A percentile compares a stretch with the other conserved stretches of the same genome.
These are phyloP conservation scores for Alsophila aescularia DNA, from an alignment of 2,888 invertebrate genomes.

Conservation along the genomic window DNA sequence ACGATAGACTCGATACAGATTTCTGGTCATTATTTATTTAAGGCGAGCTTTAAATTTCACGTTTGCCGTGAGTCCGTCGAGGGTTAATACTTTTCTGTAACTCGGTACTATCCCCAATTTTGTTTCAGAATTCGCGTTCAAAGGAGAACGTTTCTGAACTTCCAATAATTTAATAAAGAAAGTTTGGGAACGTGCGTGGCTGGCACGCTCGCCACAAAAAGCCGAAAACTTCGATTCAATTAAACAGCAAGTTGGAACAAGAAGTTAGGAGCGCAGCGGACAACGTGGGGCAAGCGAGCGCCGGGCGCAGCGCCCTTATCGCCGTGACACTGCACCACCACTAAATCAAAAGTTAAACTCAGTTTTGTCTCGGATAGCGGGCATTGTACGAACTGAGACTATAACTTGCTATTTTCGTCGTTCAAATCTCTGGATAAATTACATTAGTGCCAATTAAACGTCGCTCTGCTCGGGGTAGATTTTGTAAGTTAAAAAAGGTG, in stretches of 20 bases:
- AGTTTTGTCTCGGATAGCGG: slow-evolving; percentile 30
- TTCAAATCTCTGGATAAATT: slow-evolving; percentile 23
- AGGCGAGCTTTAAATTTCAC: slow-evolving; percentile 37
- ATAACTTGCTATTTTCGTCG: slow-evolving; percentile 14
- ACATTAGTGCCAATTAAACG: slow-evolving; percentile 38
- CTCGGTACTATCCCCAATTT: slow-evolving; percentile 71
- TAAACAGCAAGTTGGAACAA: slow-evolving; percentile 79
- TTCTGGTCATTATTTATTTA: slow-evolving; percentile 42
- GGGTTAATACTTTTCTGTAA: slow-evolving; percentile 63
- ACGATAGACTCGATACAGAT: slow-evolving; percentile 34
- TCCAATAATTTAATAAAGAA: slow-evolving; percentile 84
- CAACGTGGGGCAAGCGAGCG: slow-evolving; percentile 49
- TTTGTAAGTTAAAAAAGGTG: slow-evolving; percentile 70
- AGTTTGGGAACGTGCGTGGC: slow-evolving; percentile 82
- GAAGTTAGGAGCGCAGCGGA: slow-evolving; percentile 71
- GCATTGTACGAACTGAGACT: slow-evolving; percentile 30
- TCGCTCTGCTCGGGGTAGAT: slow-evolving; percentile 57
- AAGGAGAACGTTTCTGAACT: slow-evolving; percentile 82
- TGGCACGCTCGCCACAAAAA: slow-evolving; percentile 81
- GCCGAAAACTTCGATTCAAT: slow-evolving; percentile 84
- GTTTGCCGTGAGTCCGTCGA: slow-evolving; percentile 43
- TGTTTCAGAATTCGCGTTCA: slow-evolving; percentile 74
- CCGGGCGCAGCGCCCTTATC: slow-evolving; percentile 36
- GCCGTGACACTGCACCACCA: slow-evolving; percentile 42
- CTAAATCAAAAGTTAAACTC: slow-evolving; percentile 61